These are phyloP conservation scores for Aspidiotus destructor DNA, from an alignment of 2,888 invertebrate species.

Conservation along the genomic window DNA sequence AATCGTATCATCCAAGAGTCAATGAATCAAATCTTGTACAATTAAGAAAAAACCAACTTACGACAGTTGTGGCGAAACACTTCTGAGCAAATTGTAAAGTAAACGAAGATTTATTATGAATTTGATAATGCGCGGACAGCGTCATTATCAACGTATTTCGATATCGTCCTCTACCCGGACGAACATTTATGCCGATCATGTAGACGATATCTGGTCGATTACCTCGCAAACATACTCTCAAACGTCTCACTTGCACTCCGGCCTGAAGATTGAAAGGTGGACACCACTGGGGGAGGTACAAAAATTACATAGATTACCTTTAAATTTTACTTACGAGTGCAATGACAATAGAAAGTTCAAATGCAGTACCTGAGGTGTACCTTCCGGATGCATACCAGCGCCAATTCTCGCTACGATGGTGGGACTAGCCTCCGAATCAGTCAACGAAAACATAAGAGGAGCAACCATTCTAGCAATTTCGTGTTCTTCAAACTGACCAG, in stretches of 20 bases:
- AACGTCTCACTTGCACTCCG: constrained; percentile 60
- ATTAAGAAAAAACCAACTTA: constrained; percentile 42
- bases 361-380: constrained; percentile 46
- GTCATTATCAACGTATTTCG: constrained; percentile 84
- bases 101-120: constrained; percentile 73
- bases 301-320: not conserved
- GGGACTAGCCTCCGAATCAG: constrained; percentile 76
- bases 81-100: constrained; percentile 82
- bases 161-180: constrained; percentile 80
- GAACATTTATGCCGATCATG: constrained; percentile 79
- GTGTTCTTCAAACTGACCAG: constrained; percentile 89
- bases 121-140: constrained; percentile 81
- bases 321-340: no score
- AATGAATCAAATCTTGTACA: not conserved
- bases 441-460: constrained; percentile 87
- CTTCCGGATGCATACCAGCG: constrained; percentile 49
- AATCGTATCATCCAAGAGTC: constrained; percentile 15
- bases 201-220: constrained; percentile 62
- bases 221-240: constrained; percentile 52
- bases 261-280: constrained; percentile 75
- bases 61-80: constrained; percentile 64
- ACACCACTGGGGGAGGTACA: constrained; percentile 44
- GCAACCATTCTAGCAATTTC: constrained; percentile 86
- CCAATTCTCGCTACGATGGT: constrained; percentile 71
- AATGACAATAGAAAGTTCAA: not conserved